These are phyloP conservation scores for Clepsis dumicolana DNA, from an alignment of 2,888 invertebrate species.

Conservation along the genomic window DNA sequence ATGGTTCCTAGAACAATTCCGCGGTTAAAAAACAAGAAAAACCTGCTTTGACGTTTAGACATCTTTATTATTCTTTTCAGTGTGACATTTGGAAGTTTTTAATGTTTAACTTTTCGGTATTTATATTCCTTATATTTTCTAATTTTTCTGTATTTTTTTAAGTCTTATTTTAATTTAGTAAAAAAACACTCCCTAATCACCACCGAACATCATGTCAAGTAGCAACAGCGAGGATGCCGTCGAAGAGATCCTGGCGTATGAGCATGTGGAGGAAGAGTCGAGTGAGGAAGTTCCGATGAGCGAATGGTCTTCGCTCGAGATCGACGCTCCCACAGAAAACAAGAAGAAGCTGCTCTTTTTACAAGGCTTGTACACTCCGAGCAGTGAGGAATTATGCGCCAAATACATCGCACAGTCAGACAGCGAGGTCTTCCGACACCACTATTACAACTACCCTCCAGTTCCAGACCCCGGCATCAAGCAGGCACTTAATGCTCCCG, in stretches of 20 bases:
- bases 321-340: constrained; percentile 54
- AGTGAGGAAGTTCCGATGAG: constrained; percentile 68
- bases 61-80: background rate
- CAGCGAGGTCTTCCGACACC: constrained; percentile 65
- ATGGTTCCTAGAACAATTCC: too few relatives aligned
- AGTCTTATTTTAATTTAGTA: background rate
- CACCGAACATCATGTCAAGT: background rate
- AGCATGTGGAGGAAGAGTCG: constrained; percentile 51
- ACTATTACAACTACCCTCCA: constrained; percentile 69
- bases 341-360: constrained; percentile 54
- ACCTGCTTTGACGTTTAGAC: background rate
- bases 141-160: constrained; percentile 1
- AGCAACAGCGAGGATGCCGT: background rate
- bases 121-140: background rate
- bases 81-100: background rate
- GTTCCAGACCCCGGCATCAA: constrained; percentile 72
- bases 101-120: background rate
- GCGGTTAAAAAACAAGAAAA: too few relatives aligned
- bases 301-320: constrained; percentile 69
- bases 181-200: background rate
- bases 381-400: constrained; percentile 68
- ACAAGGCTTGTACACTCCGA: constrained; percentile 64
- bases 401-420: constrained; percentile 65
- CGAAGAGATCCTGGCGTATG: background rate
- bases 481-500: constrained; percentile 61